Conservation (phyloP, 2,888 invertebrate species). For the Rotaria magnacalcarata region DNA sequence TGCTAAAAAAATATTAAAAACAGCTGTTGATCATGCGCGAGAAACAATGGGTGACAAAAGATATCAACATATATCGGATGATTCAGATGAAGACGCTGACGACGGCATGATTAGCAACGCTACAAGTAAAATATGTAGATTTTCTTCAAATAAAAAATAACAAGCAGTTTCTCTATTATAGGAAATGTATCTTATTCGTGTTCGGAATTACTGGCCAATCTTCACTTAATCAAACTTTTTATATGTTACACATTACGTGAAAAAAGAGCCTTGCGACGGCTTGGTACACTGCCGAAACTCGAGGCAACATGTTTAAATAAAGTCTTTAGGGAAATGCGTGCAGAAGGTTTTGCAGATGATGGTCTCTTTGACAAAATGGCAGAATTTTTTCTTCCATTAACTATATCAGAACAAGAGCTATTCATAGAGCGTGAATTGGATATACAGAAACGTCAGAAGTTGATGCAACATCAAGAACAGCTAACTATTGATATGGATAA, state of each 20-base stretch:
- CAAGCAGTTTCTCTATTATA: no score
- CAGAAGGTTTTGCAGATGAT: conserved; percentile 19
- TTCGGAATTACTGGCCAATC: not conserved
- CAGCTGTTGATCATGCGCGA: not conserved
- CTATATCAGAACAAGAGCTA: not conserved
- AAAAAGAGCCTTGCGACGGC: not conserved
- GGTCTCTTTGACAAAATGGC: not conserved
- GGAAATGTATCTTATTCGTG: not conserved
- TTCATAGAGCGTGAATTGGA: no score
- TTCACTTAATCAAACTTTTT: not conserved
- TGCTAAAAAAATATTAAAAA: not conserved
- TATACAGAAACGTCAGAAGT: no score
- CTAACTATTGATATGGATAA: no score
- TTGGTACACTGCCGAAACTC: not conserved
- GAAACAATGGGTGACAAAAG: not conserved
- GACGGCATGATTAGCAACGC: not conserved
- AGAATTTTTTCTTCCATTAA: conserved; percentile 6
- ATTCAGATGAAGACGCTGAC: no score
- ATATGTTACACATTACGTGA: not conserved
- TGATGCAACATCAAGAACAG: no score
- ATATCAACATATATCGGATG: no score
- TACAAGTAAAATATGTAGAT: no score
- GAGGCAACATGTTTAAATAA: not conserved
- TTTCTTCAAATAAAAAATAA: no score
- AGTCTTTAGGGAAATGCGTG: not conserved